These are phyloP conservation scores for Oryzias celebensis DNA, from an alignment of 2,113 vertebrate genomes.

Conservation along the genomic window DNA sequence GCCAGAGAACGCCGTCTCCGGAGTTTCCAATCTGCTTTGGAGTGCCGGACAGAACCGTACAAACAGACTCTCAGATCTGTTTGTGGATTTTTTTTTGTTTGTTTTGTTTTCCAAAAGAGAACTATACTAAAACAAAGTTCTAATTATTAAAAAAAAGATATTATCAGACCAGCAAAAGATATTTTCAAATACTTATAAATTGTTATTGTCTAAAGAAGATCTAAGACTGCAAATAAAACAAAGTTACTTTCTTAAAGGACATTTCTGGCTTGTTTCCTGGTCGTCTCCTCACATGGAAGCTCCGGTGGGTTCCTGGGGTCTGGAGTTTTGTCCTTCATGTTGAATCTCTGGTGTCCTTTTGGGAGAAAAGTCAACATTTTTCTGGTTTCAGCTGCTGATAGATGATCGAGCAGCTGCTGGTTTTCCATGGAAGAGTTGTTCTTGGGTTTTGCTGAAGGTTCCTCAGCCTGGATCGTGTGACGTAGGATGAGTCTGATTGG, in stretches of 20 bases:
- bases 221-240: conserved; percentile 61
- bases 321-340: too few species aligned
- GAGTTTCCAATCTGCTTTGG: conserved; percentile 35
- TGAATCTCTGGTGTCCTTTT: too few species aligned
- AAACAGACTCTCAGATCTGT: conserved; percentile 42
- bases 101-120: conserved; percentile 49
- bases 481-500: too few species aligned
- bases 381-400: too few species aligned
- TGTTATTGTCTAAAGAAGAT: conserved; percentile 70
- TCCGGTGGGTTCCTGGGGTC: too few species aligned
- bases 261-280: too few species aligned
- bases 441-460: too few species aligned
- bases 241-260: conserved; percentile 72
- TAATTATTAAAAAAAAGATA: conserved; percentile 68
- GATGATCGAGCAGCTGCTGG: too few species aligned
- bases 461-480: too few species aligned
- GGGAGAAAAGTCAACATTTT: too few species aligned
- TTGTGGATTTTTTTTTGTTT: conserved; percentile 53
- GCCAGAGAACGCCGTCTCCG: conserved; percentile 11
- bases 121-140: conserved; percentile 73
- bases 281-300: too few species aligned
- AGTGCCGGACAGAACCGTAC: conserved; percentile 1
- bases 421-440: too few species aligned
- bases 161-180: conserved; percentile 74
- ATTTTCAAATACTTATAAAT: conserved; percentile 80